These are phyloP conservation scores for Microcebus tavaratra DNA, from an alignment of 2,113 vertebrate species.

Conservation along the genomic window DNA sequence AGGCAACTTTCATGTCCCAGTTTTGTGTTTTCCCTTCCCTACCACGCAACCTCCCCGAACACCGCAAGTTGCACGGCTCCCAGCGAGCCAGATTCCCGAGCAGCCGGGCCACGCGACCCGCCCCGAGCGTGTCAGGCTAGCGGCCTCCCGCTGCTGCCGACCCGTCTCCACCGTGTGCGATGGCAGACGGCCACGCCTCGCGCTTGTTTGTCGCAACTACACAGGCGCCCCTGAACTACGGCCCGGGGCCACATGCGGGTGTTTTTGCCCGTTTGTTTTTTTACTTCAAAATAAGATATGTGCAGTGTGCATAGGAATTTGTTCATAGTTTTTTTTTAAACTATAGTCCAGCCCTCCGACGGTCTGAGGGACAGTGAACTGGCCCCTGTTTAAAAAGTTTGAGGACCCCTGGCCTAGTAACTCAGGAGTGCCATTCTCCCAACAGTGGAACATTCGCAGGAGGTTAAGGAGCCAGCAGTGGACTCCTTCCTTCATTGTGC, in stretches of 20 bases:
- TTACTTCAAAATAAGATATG: too few relatives aligned
- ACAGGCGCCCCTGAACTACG: too few relatives aligned
- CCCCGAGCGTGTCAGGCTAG: conserved; percentile 11
- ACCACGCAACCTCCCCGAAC: not conserved
- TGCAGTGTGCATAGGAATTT: too few relatives aligned
- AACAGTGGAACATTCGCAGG: not conserved
- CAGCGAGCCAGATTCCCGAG: conserved; percentile 16
- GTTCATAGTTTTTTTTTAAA: too few relatives aligned
- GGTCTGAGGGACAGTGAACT: too few relatives aligned
- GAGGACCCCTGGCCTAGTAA: not conserved
- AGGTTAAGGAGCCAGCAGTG: not conserved
- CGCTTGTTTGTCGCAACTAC: not conserved
- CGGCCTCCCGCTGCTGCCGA: not conserved
- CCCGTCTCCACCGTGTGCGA: not conserved
- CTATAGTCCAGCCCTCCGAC: too few relatives aligned
- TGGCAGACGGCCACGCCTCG: not conserved
- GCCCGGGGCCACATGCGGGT: too few relatives aligned
- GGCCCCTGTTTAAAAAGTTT: too few relatives aligned
- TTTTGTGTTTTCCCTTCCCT: not conserved
- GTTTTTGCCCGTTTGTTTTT: too few relatives aligned
- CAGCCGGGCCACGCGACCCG: not conserved
- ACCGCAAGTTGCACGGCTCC: not conserved
- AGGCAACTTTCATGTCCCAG: not conserved
- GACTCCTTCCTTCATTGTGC: not conserved
- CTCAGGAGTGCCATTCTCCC: not conserved